Evolutionary conservation across 2,797 vertebrate genomes (phyloP), one percentile per base, ranked within the genome.

Genomic region (Oreonectes daqikongensis): DNA sequence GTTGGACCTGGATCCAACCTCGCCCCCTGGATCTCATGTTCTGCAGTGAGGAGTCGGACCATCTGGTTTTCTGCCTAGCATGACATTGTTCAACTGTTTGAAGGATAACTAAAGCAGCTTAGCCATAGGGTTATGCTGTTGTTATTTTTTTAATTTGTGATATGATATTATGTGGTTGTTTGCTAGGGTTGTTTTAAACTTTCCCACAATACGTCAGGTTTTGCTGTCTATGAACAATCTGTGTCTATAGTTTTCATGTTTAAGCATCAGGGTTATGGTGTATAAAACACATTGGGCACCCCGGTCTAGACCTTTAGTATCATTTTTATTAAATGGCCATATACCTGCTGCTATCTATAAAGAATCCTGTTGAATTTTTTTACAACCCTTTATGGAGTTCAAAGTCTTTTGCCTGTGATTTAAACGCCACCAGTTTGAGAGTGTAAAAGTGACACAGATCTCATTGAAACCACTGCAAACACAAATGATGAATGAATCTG

Each of bases 321-420:
- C 1, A 52, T 10, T 22, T 26, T 12, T 14, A 14, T 55, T 5
- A 57, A 24, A 44, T 67, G 35, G 18, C 40, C 3, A 5, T 60
- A 12, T 15, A 18, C 20, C 20, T 28, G 2, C 28, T 26, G 28
- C 28, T 17, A 50, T 35, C 59, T 35, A 10, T 61, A 76, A 69
- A 76, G 40, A 75, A 32, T 17, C 48, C n/a, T 5, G 15, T 48
- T 8, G 12, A 48, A 10, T 15, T n/a, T 18, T 50, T 59, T 22
- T 53, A 52, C 61, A 40, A 38, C 52, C 20, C 22, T 69, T 77
- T 70, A 77, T 64, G 46, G n/a, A 17, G 67, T 70, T 55, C 46
- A 77, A 77, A 77, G 67, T 70, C 75, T 63, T 35, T 42, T 53
- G 35, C 61, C 32, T 52, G 26, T 4, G 30, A 7, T 30, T 38